These are phyloP conservation scores for Acleris holmiana DNA, from an alignment of 2,888 invertebrate genomes.

Conservation along the genomic window DNA sequence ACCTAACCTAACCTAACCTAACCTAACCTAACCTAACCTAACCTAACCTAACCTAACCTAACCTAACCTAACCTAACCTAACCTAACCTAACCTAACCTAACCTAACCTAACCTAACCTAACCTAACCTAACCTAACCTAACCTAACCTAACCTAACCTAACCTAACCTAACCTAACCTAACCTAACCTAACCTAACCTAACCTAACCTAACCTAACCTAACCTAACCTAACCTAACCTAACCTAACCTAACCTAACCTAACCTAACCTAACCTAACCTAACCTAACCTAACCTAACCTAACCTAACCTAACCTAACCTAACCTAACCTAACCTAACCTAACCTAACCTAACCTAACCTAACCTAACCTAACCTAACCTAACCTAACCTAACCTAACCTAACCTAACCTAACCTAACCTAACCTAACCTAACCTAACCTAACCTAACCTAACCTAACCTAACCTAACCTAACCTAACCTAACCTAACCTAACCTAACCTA, in stretches of 20 bases:
- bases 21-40: constrained; percentile 35
- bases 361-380: constrained; percentile 13
- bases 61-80: constrained; percentile 24
- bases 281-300: constrained; percentile 8
- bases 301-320: not conserved
- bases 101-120: constrained; percentile 26
- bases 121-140: constrained; percentile 22
- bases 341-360: not conserved
- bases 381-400: constrained; percentile 13
- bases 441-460: constrained; percentile 13
- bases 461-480: constrained; percentile 33
- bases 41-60: constrained; percentile 28
- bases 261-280: constrained; percentile 18
- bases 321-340: not conserved
- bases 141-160: constrained; percentile 23
- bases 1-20: constrained; percentile 40
- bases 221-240: constrained; percentile 26
- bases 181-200: constrained; percentile 24
- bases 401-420: constrained; percentile 12
- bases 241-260: constrained; percentile 25
- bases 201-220: constrained; percentile 24
- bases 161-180: constrained; percentile 27
- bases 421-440: constrained; percentile 13
- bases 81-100: constrained; percentile 26
- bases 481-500: constrained; percentile 41